Evolutionary conservation across 1,140 invertebrate species (phyloP).

Genomic region (Trichonephila clavata): DNA sequence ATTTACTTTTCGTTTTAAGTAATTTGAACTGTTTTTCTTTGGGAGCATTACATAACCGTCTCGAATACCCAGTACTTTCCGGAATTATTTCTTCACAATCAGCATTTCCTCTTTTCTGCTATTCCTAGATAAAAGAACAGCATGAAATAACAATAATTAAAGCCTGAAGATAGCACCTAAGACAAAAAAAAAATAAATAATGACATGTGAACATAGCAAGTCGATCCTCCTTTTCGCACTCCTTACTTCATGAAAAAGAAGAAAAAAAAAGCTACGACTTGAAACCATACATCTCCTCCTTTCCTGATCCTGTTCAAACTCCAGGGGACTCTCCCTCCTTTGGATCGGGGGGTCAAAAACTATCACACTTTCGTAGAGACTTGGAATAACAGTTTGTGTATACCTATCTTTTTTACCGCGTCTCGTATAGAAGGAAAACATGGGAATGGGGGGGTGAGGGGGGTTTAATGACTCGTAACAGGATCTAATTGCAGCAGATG

Average conservation of each 20-base stretch:
- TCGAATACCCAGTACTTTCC: too few relatives aligned
- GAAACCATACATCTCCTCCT: background rate
- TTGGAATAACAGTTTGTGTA: constrained; percentile 23
- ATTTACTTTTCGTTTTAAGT: too few relatives aligned
- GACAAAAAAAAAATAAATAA: background rate
- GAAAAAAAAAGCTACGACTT: background rate
- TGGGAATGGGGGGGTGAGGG: background rate
- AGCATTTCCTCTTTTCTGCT: background rate
- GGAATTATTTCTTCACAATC: background rate
- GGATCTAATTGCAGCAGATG: constrained; percentile 43
- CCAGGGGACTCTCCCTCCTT: background rate
- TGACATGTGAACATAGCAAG: background rate
- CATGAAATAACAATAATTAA: background rate
- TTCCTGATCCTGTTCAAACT: background rate
- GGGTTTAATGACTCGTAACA: constrained; percentile 45
- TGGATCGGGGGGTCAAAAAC: background rate
- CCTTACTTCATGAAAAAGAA: background rate
- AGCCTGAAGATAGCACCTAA: background rate
- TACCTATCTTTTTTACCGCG: background rate
- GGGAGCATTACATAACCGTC: too few relatives aligned
- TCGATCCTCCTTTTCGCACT: background rate
- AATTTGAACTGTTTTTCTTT: too few relatives aligned
- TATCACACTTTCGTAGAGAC: constrained; percentile 16
- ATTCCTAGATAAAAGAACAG: background rate
- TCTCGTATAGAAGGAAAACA: background rate